Conservation (phyloP, 1,140 invertebrate species). For the Antheraea mylitta region DNA sequence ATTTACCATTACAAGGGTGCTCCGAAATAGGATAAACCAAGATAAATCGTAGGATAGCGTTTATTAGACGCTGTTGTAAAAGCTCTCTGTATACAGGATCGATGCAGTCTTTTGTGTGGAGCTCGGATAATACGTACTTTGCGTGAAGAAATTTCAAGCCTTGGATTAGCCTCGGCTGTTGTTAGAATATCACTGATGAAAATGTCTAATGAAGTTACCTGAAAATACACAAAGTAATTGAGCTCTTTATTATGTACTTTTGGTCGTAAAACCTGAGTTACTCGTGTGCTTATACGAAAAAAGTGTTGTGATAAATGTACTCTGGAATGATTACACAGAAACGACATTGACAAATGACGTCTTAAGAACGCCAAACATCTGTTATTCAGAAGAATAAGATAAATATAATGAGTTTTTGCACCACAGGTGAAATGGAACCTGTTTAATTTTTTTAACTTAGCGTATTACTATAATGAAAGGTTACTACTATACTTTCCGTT, state of each 20-base stretch:
- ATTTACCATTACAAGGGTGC: constrained; percentile 15
- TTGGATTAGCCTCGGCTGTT: not conserved
- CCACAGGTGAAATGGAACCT: constrained; percentile 14
- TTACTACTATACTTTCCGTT: too few species aligned
- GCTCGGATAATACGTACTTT: not conserved
- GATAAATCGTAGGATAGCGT: constrained; percentile 15
- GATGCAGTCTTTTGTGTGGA: constrained; percentile 11
- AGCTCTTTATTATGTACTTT: not conserved
- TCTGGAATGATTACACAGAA: constrained; percentile 47
- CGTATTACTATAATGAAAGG: too few species aligned
- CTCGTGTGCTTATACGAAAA: constrained; percentile 20
- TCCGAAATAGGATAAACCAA: constrained; percentile 15
- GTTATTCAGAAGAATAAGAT: constrained; percentile 54
- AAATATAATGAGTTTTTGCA: constrained; percentile 41
- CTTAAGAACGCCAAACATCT: constrained; percentile 42
- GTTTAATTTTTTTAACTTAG: constrained; percentile 26
- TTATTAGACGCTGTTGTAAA: constrained; percentile 12
- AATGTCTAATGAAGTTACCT: not conserved
- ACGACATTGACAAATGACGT: constrained; percentile 51
- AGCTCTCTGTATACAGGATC: constrained; percentile 8
- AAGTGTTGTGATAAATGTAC: constrained; percentile 44
- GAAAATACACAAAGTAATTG: not conserved
- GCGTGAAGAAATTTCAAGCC: not conserved
- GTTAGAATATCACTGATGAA: not conserved
- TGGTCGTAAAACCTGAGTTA: not conserved